Conservation (phyloP, 2,888 invertebrate species). For the Sympetrum striolatum region DNA sequence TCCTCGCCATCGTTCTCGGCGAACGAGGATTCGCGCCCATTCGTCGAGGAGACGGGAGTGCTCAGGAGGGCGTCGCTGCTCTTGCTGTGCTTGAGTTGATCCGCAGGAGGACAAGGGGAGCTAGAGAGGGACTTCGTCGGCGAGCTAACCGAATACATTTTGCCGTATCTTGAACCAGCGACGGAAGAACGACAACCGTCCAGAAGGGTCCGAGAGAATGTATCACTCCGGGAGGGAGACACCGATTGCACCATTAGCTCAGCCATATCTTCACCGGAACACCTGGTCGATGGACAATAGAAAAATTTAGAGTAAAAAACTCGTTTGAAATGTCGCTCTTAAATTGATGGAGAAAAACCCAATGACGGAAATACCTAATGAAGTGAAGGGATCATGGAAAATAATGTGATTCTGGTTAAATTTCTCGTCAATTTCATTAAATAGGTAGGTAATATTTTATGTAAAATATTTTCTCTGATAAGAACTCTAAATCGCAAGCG, state of each 20-base stretch:
- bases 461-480: no score
- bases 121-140: background rate
- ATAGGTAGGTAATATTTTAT: no score
- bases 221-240: constrained; percentile 56
- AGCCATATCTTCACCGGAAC: constrained; percentile 46
- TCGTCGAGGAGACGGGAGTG: background rate
- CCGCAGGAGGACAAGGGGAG: background rate
- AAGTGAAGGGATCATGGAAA: no score
- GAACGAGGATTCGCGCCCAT: background rate
- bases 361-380: no score
- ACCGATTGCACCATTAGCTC: constrained; percentile 48
- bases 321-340: background rate
- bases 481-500: no score
- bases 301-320: background rate
- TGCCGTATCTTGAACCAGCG: constrained; percentile 12
- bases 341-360: background rate
- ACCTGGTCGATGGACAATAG: background rate
- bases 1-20: background rate
- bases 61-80: constrained; percentile 58
- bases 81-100: constrained; percentile 61
- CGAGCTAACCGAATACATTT: background rate
- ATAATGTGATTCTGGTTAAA: no score
- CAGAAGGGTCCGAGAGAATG: constrained; percentile 59
- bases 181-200: constrained; percentile 56
- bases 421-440: no score